Conservation (phyloP, 2,888 invertebrate species). For the Drosophila basisetae region DNA sequence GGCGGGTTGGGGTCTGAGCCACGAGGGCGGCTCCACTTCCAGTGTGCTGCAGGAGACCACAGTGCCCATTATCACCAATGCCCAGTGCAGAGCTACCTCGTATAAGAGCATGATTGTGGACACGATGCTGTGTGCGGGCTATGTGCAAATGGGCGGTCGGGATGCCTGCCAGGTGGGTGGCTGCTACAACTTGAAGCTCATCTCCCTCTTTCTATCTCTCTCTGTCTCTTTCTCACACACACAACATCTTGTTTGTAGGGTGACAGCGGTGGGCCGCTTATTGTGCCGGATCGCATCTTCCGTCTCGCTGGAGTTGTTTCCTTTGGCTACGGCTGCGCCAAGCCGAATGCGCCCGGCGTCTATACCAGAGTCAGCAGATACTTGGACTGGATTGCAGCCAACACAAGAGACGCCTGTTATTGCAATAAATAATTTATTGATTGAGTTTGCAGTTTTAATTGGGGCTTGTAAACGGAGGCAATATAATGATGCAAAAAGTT, state of each 20-base stretch:
- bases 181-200: background rate
- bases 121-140: constrained; percentile 84
- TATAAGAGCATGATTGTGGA: constrained; percentile 82
- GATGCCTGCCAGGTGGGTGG: constrained; percentile 84
- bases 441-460: background rate
- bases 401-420: constrained; percentile 82
- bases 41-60: constrained; percentile 78
- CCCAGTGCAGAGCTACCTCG: constrained; percentile 79
- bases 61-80: constrained; percentile 83
- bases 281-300: constrained; percentile 75
- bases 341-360: constrained; percentile 82
- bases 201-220: background rate
- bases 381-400: constrained; percentile 80
- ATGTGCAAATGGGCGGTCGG: constrained; percentile 77
- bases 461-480: background rate
- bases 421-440: constrained; percentile 56
- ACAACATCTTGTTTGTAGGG: constrained; percentile 65
- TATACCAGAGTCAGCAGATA: constrained; percentile 83
- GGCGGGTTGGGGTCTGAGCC: constrained; percentile 83
- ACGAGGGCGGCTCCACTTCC: constrained; percentile 75
- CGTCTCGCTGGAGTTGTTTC: constrained; percentile 83
- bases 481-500: background rate
- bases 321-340: constrained; percentile 83
- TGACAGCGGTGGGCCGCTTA: constrained; percentile 84
- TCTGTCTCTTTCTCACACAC: background rate